Conservation (phyloP, 2,113 vertebrate species). For the Talpa occidentalis region DNA sequence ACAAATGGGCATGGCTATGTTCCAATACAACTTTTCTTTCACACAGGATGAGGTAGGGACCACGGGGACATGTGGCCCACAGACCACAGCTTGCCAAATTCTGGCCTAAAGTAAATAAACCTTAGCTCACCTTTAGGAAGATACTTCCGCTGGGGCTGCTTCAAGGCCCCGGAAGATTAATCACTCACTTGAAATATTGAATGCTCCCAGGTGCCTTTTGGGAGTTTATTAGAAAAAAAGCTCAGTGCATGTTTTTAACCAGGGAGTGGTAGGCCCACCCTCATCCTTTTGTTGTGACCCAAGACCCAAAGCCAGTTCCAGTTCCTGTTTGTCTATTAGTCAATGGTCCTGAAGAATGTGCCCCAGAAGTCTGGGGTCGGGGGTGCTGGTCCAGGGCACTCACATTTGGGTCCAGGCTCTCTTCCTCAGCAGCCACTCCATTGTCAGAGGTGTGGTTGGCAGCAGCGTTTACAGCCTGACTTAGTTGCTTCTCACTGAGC, state of each 20-base stretch:
- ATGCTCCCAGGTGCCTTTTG: neutral
- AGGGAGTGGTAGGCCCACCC: neutral
- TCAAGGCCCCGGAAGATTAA: neutral
- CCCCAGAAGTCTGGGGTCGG: neutral
- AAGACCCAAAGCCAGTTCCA: neutral
- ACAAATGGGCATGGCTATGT: neutral
- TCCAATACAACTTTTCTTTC: neutral
- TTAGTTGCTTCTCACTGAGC: constrained; percentile 84
- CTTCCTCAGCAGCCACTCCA: constrained; percentile 89
- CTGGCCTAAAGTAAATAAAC: neutral
- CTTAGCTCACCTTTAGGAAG: neutral
- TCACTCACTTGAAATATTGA: neutral
- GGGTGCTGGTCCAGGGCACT: constrained; percentile 71
- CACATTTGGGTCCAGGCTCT: constrained; percentile 96
- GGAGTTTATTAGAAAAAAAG: neutral
- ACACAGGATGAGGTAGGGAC: neutral
- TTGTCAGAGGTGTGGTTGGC: constrained; percentile 76
- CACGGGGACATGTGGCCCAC: neutral
- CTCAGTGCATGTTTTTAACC: neutral
- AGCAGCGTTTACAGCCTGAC: constrained; percentile 55
- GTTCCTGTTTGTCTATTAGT: neutral
- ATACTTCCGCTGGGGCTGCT: neutral
- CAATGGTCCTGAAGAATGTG: neutral
- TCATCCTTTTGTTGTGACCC: neutral
- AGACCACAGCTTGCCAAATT: neutral